Evolutionary conservation across 37 sponge, comb jelly and placozoan species (phyloP), one percentile per base, ranked within the genome.

Genomic region (Ephydatia muelleri): DNA sequence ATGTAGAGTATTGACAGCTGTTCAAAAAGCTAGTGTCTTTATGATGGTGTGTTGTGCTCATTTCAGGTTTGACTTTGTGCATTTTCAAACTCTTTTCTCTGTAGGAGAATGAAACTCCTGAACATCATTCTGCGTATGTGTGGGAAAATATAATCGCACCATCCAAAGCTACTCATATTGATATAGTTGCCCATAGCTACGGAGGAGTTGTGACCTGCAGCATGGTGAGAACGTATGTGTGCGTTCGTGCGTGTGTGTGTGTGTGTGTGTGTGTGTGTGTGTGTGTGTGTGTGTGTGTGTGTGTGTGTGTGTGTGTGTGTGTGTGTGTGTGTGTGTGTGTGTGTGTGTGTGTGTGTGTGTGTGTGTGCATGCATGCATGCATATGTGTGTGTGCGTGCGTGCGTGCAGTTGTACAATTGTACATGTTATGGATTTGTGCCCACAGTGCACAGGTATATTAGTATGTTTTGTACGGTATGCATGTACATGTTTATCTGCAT

Each of bases 141-240:
- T 96, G 94, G 94, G 49, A 92, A 2, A 21, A 96, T 6, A 85
- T 90, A 68, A 77, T 96, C 13, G 38, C 35, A 0, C 2, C 47
- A 0, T 65, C 83, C 4, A 40, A 79, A 81, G 96, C 92, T 23
- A 80, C 77, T 40, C 21, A 37, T 2, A 86, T 96, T 25, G 73
- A 93, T 72, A 90, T 96, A 30, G 86, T 96, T 23, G 96, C 96
- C 23, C 96, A 96, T 82, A 96, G 96, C 84, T 93, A 82, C 78
- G 96, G 96, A 39, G 95, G 92, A 29, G 83, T 86, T n/a, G 92
- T 86, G 48, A 80, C 88, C 25, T 73, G 84, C 5, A 65, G 87
- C 48, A 65, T 84, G 80, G 92, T 94, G 26, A 71, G 75, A 43
- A 34, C 2, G 19, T 5, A 21, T 73, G 31, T 72, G 23, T 27